Evolutionary conservation across 2,888 invertebrate species (phyloP).

Genomic region (Branchellion lobata): DNA sequence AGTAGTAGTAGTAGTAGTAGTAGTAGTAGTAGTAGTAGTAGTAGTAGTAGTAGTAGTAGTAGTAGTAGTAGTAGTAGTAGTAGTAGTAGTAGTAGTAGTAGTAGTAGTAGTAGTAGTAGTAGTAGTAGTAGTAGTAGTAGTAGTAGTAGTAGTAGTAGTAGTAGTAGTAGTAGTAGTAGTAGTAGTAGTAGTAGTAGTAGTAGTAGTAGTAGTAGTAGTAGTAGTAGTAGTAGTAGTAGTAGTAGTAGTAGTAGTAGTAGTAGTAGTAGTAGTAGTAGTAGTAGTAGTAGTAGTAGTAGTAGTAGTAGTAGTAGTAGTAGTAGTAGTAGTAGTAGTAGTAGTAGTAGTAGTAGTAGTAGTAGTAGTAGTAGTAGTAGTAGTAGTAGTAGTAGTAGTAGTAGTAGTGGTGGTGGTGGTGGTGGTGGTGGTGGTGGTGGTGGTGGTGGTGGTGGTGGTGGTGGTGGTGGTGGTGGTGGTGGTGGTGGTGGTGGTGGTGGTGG

Average conservation of each 20-base stretch:
- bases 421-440: too few species aligned
- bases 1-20: conserved; percentile 22
- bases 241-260: conserved; percentile 22
- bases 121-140: conserved; percentile 22
- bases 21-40: conserved; percentile 21
- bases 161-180: conserved; percentile 22
- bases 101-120: conserved; percentile 22
- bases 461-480: too few species aligned
- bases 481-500: too few species aligned
- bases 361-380: conserved; percentile 22
- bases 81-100: conserved; percentile 21
- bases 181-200: conserved; percentile 22
- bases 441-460: too few species aligned
- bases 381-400: conserved; percentile 21
- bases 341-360: conserved; percentile 22
- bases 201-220: conserved; percentile 21
- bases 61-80: conserved; percentile 22
- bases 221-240: conserved; percentile 22
- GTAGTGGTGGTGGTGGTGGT: too few species aligned
- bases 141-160: conserved; percentile 21
- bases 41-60: conserved; percentile 22
- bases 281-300: conserved; percentile 19
- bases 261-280: conserved; percentile 21
- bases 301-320: conserved; percentile 22
- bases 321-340: conserved; percentile 21